Evolutionary conservation across 2,888 invertebrate species (phyloP), one percentile per base, ranked within the genome.

Genomic region (Callyntrura guangdongensis): DNA sequence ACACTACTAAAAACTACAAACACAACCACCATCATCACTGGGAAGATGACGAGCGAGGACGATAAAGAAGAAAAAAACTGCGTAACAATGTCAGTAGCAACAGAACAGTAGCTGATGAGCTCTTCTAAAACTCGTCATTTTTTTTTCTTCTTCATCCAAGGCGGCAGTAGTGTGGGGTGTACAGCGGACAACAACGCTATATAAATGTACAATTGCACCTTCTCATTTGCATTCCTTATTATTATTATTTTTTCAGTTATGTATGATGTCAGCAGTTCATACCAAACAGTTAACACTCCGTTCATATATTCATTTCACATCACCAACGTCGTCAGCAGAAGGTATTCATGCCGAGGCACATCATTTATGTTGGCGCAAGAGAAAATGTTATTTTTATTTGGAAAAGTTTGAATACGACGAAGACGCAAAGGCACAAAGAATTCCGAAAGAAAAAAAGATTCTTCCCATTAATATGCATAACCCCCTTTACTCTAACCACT

Each of bases 381-480:
- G 49, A 74, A 72, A 74, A 74, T n/a, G 74, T 81, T 81, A 1
- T 22, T 81, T 36, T 12, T 36, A n/a, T 81, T 36, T 81, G 79
- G 79, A 56, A 81, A 56, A 56, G 56, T 20, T 17, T 45, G 17
- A 0, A n/a, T 14, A 72, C 12, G n/a, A 47, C 72, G 17, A 77
- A 77, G 22, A 77, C 6, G 56, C 5, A 67, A 72, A 8, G 9
- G 72, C 12, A 36, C 3, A 74, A 74, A 74, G 36, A n/a, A 69
- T 36, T n/a, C n/a, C 14, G 8, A 36, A 36, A 22, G 22, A 47
- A 47, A 22, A 6, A 74, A 47, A 72, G 36, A 74, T 17, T 22
- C 14, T 4, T 86, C 88, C 82, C 72, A 88, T 88, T 88, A 88
- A 88, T 88, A 88, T 88, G 81, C 88, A 88, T 88, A 88, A 82